A percentile compares a stretch with the other conserved stretches of the same genome.
These are phyloP conservation scores for Rhinella marina DNA, from an alignment of 2,797 vertebrate genomes.

Conservation along the genomic window DNA sequence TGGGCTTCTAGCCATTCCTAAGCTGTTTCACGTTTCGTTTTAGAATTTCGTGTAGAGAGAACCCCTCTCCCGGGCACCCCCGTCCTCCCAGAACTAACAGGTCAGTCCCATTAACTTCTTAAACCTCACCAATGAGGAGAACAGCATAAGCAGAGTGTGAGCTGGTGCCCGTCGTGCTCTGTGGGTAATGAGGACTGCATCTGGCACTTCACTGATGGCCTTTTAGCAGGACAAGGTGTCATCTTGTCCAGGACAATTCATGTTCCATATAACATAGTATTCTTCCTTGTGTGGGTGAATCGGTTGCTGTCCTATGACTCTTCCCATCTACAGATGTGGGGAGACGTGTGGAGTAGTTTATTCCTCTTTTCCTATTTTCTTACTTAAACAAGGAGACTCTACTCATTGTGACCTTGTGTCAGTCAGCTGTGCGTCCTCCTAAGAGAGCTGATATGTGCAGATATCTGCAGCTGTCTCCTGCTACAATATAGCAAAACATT, in stretches of 20 bases:
- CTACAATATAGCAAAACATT: neutral
- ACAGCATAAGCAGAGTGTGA: conserved; percentile 71
- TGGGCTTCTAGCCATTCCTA: conserved; percentile 73
- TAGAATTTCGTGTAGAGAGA: conserved; percentile 99
- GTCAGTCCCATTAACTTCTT: conserved; percentile 87
- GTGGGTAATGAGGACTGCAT: conserved; percentile 45
- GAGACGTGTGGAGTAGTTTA: neutral
- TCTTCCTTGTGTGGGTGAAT: neutral
- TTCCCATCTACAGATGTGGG: neutral
- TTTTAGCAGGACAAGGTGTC: conserved; percentile 34
- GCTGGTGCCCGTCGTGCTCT: conserved; percentile 64
- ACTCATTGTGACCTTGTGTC: conserved; percentile 29
- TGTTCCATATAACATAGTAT: neutral
- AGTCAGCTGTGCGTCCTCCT: conserved; percentile 18
- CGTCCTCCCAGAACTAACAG: conserved; percentile 99
- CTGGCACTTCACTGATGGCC: conserved; percentile 55
- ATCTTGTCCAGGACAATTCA: conserved; percentile 5
- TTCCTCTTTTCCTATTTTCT: neutral
- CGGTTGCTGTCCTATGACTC: neutral
- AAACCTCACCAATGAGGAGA: conserved; percentile 74
- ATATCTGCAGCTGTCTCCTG: neutral
- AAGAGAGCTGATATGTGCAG: neutral
- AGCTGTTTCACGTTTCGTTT: conserved; percentile 94
- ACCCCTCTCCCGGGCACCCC: conserved; percentile 99
- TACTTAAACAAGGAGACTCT: neutral